Base-by-base conservation (phyloP, 2,113 vertebrate genomes). In the Antechinus stuartii region DNA sequence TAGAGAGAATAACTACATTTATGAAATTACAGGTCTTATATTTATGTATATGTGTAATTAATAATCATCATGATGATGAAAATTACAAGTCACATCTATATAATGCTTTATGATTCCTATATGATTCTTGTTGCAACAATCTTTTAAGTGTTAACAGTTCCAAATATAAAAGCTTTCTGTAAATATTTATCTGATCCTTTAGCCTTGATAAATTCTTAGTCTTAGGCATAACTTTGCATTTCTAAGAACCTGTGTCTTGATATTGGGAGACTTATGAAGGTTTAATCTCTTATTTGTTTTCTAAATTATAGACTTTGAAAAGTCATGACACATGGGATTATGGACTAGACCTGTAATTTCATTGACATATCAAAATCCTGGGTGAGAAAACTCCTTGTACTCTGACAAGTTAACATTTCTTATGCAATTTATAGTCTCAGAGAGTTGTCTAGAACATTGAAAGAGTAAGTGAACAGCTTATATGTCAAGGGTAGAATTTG, bases 171-270 rank as follows among this genome's bases (percentile, higher is more conserved):
- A 7, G 89, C 52, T 93, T 95, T 91, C 56, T 1, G 6, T 76
- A 50, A n/a, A 76, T 91, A 76, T 53, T 91, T 55, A 56, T 89
- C 94, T 96, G 94, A 94, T 52, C 94, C 91, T 94, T 92, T 93
- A 96, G 25, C 84, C 3, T 0, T n/a, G 93, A 95, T 47, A 61
- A 93, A 95, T 56, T 90, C 89, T 95, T 96, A 94, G 93, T 94
- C 54, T 26, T 30, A 49, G 35, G 42, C 50, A 84, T 93, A 91
- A 8, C 68, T 94, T 94, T 49, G 12, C 25, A 8, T 68, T 94
- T 54, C 92, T 91, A 16, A 19, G 42, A 94, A 93, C 92, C 89
- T 92, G 55, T 53, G 92, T 94, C n/a, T 56, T 10, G 91, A 50
- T 30, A 3, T 25, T 91, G 46, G 12, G 16, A 76, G 19, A 22